Evolutionary conservation across 2,113 vertebrate species (phyloP).

Genomic region (Chlorodrepanis virens): DNA sequence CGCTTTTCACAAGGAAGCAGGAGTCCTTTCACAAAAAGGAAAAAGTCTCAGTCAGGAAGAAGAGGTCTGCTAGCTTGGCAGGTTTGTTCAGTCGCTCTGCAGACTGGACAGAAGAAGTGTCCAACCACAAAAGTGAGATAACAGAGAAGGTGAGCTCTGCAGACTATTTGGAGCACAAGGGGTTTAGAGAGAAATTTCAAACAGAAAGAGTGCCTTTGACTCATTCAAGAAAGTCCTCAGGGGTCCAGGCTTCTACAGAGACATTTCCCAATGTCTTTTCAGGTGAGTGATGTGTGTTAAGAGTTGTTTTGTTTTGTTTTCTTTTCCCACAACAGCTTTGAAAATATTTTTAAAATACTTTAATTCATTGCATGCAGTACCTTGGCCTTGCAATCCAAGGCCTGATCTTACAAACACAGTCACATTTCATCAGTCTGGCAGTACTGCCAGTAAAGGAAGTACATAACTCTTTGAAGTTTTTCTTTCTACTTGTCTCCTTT

Average conservation of each 20-base stretch:
- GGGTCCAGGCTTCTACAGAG: constrained; percentile 77
- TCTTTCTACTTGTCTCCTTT: constrained; percentile 1
- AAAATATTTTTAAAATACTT: neutral
- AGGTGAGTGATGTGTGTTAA: constrained; percentile 76
- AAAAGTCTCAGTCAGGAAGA: constrained; percentile 63
- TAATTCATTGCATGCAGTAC: neutral
- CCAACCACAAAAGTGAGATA: constrained; percentile 4
- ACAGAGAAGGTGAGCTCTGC: constrained; percentile 68
- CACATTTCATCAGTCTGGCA: constrained; percentile 4
- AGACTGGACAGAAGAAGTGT: constrained; percentile 89
- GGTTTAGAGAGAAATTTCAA: constrained; percentile 50
- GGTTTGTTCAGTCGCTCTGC: constrained; percentile 85
- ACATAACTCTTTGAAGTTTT: constrained; percentile 37
- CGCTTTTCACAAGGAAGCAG: constrained; percentile 73
- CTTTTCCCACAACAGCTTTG: neutral
- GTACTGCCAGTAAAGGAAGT: constrained; percentile 25
- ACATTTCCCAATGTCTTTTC: constrained; percentile 89
- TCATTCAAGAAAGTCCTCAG: constrained; percentile 75
- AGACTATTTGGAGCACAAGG: constrained; percentile 73
- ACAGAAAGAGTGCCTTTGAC: constrained; percentile 73
- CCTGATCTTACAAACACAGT: neutral
- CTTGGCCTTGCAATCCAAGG: neutral
- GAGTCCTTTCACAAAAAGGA: constrained; percentile 68
- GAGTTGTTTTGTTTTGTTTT: neutral
- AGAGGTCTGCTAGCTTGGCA: constrained; percentile 74